Evolutionary conservation across 2,113 vertebrate species (phyloP).

Genomic region (Jaculus jaculus): DNA sequence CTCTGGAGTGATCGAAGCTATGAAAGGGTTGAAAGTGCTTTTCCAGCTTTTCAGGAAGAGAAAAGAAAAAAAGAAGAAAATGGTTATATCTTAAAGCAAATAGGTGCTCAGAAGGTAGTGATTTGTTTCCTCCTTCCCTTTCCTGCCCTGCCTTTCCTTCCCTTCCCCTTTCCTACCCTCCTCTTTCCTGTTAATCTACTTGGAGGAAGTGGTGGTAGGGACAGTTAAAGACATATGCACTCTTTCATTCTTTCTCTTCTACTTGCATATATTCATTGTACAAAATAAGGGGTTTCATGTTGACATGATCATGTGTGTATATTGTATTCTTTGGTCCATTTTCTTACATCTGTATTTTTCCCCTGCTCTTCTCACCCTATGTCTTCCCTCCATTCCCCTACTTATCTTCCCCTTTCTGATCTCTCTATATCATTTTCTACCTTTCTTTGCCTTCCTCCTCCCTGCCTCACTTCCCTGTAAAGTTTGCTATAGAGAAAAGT

Average conservation of each 20-base stretch:
- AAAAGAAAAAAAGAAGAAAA: background rate
- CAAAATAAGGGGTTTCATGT: too few species aligned
- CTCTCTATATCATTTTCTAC: background rate
- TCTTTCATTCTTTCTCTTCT: too few species aligned
- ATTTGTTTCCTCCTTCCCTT: background rate
- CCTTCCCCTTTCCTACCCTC: background rate
- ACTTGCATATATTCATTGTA: too few species aligned
- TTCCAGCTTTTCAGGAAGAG: constrained; percentile 27
- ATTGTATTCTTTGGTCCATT: too few species aligned
- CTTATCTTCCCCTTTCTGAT: rapidly evolving
- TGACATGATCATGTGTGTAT: too few species aligned
- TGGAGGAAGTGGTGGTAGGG: too few species aligned
- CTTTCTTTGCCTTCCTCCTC: background rate
- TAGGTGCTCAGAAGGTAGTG: background rate
- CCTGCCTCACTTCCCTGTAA: background rate
- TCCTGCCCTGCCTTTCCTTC: rapidly evolving
- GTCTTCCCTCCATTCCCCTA: background rate
- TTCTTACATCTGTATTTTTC: too few species aligned
- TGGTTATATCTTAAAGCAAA: background rate
- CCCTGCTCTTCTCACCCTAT: too few species aligned
- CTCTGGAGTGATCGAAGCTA: background rate
- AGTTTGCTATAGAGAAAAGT: background rate
- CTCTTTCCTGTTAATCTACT: too few species aligned
- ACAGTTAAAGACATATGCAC: too few species aligned
- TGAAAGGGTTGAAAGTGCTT: background rate